phyloP scores from a whole-genome alignment of 2,888 invertebrate genomes.

The Lissonota sp. region DNA sequence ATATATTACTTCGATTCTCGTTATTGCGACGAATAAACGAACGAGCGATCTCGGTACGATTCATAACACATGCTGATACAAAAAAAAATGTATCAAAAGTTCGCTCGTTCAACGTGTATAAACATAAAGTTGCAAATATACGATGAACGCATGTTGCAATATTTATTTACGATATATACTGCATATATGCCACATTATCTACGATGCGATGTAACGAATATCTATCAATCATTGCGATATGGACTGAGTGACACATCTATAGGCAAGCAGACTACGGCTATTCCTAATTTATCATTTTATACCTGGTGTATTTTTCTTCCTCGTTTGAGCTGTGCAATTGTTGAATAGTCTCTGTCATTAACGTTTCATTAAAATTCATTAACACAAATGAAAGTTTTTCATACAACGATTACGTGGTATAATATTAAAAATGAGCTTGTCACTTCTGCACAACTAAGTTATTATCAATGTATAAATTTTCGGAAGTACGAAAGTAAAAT shows the following conservation, averaged over 20 bases:
- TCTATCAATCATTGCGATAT: constrained; percentile 20
- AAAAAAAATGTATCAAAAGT: constrained; percentile 30
- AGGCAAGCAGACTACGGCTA: constrained; percentile 74
- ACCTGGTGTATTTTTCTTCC: constrained; percentile 83
- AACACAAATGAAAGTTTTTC: constrained; percentile 49
- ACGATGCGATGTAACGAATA: constrained; percentile 37
- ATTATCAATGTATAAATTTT: too few relatives aligned
- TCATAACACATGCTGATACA: constrained; percentile 47
- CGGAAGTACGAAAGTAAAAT: too few relatives aligned
- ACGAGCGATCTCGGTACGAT: constrained; percentile 17
- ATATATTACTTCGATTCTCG: background rate
- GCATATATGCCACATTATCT: constrained; percentile 1
- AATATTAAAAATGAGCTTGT: too few relatives aligned
- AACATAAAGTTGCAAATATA: constrained; percentile 12
- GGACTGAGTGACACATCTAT: constrained; percentile 65
- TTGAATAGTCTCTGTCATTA: constrained; percentile 65
- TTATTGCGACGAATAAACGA: constrained; percentile 3
- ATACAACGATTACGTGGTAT: too few relatives aligned
- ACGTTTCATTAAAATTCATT: constrained; percentile 57
- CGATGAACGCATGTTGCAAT: constrained; percentile 6
- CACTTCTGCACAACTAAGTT: too few relatives aligned
- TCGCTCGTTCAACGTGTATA: background rate
- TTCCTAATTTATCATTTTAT: constrained; percentile 69
- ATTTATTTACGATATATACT: constrained; percentile 1
- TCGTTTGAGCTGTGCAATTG: constrained; percentile 82